Evolutionary conservation across 2,113 vertebrate genomes (phyloP).

Genomic region (Epinephelus lanceolatus): DNA sequence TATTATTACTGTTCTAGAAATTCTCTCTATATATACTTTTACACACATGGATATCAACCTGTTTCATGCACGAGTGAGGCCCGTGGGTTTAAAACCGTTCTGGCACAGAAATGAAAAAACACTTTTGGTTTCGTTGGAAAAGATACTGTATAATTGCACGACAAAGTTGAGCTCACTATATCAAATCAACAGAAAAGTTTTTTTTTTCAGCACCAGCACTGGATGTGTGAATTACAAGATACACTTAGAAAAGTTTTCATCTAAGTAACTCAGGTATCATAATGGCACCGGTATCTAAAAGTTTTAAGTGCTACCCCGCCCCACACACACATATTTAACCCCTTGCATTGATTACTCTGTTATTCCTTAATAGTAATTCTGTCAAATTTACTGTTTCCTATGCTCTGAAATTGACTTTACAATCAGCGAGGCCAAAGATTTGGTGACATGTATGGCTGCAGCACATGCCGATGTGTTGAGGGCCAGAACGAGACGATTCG

Average conservation of each 20-base stretch:
- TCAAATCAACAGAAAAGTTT: constrained; percentile 49
- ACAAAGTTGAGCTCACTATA: constrained; percentile 55
- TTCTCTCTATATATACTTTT: constrained; percentile 53
- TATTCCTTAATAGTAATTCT: constrained; percentile 1
- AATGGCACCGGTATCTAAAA: constrained; percentile 14
- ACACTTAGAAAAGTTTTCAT: constrained; percentile 20
- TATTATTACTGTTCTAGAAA: constrained; percentile 63
- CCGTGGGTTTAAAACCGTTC: constrained; percentile 40
- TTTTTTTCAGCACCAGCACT: constrained; percentile 61
- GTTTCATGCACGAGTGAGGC: constrained; percentile 70
- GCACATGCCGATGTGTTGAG: not conserved
- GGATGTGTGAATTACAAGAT: constrained; percentile 44
- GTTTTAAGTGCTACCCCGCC: constrained; percentile 1
- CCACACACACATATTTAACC: not conserved
- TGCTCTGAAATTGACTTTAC: constrained; percentile 1
- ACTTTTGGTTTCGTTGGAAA: constrained; percentile 43
- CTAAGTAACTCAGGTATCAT: not conserved
- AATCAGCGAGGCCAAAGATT: not conserved
- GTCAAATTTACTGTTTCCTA: not conserved
- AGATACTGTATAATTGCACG: constrained; percentile 45
- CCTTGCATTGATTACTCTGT: not conserved
- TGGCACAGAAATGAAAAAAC: constrained; percentile 60
- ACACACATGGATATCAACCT: constrained; percentile 56
- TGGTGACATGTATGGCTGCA: not conserved
- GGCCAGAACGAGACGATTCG: not conserved